Evolutionary conservation across 2,113 vertebrate genomes (phyloP).

Genomic region (Chaenogobius annularis): DNA sequence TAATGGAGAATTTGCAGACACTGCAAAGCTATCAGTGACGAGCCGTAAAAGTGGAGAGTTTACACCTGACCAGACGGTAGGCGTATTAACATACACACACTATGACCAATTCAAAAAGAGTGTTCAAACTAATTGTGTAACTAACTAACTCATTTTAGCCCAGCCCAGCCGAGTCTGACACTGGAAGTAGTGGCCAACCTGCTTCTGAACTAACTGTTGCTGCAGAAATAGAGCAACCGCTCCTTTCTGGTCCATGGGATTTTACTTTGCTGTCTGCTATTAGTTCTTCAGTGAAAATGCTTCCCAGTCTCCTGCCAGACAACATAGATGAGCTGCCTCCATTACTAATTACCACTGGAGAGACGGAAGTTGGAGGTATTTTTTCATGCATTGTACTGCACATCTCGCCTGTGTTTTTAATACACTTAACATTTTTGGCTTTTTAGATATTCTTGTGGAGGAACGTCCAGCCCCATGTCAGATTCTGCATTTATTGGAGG

Average conservation of each 20-base stretch:
- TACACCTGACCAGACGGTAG: constrained; percentile 43
- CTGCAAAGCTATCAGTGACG: constrained; percentile 80
- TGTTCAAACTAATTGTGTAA: background rate
- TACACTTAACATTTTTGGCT: background rate
- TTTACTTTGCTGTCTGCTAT: constrained; percentile 81
- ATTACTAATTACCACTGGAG: constrained; percentile 78
- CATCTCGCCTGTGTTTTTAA: background rate
- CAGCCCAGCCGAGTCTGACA: constrained; percentile 26
- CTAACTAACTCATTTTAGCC: constrained; percentile 41
- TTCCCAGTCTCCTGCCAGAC: constrained; percentile 83
- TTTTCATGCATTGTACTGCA: background rate
- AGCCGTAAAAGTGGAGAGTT: constrained; percentile 68
- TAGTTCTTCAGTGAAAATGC: constrained; percentile 71
- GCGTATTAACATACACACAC: background rate
- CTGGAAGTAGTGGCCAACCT: background rate
- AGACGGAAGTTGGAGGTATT: constrained; percentile 81
- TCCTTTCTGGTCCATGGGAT: constrained; percentile 72
- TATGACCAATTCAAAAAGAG: constrained; percentile 41
- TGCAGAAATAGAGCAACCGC: constrained; percentile 52
- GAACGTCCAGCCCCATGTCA: constrained; percentile 82
- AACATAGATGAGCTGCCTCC: constrained; percentile 84
- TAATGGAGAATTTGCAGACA: constrained; percentile 92
- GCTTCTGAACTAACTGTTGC: constrained; percentile 45
- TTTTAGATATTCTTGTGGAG: constrained; percentile 82
- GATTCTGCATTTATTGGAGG: constrained; percentile 80